phyloP scores from a whole-genome alignment of 2,113 vertebrate species.

The Oryzias javanicus region DNA sequence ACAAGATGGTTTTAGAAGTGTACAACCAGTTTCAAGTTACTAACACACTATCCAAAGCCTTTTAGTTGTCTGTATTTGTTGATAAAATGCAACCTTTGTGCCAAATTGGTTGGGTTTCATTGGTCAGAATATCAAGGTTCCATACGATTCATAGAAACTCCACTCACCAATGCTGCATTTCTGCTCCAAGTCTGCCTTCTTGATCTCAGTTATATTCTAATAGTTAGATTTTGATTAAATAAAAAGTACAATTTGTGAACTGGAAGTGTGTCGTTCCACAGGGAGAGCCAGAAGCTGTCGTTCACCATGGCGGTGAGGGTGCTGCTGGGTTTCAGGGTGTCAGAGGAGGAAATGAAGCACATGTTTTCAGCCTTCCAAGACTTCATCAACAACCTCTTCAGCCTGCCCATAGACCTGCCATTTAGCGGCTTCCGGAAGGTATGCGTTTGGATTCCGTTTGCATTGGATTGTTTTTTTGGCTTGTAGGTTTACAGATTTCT shows the following conservation, averaged over 20 bases:
- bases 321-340: slow-evolving; percentile 91
- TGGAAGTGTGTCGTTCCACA: slow-evolving; percentile 29
- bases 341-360: slow-evolving; percentile 87
- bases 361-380: slow-evolving; percentile 94
- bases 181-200: too few species aligned
- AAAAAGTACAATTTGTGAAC: not conserved
- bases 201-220: too few species aligned
- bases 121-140: too few species aligned
- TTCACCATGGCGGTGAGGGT: slow-evolving; percentile 96
- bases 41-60: too few species aligned
- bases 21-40: too few species aligned
- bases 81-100: too few species aligned
- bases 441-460: slow-evolving; percentile 18
- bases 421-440: slow-evolving; percentile 96
- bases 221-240: too few species aligned
- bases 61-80: too few species aligned
- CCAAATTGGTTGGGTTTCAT: too few species aligned
- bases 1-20: too few species aligned
- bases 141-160: too few species aligned
- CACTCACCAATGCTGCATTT: too few species aligned
- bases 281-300: slow-evolving; percentile 90
- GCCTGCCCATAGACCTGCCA: slow-evolving; percentile 92
- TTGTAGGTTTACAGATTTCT: not conserved
- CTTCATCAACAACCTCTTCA: slow-evolving; percentile 97
- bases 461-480: not conserved